Evolutionary conservation across 1,140 invertebrate genomes (phyloP), one percentile per base, ranked within the genome.

Genomic region (Helicorthomorpha holstii): DNA sequence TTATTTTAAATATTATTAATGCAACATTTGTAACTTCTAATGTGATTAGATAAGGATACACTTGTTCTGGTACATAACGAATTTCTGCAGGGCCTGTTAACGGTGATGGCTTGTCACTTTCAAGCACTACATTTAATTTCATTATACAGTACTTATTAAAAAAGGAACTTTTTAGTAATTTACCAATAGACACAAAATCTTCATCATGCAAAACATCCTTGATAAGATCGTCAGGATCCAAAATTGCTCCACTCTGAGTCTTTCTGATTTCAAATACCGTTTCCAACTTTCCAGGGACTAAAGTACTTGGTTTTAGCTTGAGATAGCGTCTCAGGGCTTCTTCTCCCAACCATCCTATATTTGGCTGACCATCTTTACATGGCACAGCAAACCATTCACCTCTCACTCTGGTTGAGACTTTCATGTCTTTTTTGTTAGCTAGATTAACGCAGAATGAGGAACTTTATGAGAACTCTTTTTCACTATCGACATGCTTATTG

Each of bases 301-400:
- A 43, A 29, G 51, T 57, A n/a, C 56, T 44, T 26, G 65, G 62
- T 57, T 68, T 58, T n/a, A 73, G 54, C 49, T 66, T 69, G 19
- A 67, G 63, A 60, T 73, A 79, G 26, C 75, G 58, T 51, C 66
- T 62, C n/a, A 78, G 56, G 0, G 73, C 65, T 58, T 79, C 76
- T 27, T 75, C 71, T 0, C 73, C 74, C 27, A 80, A 60, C 74
- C 75, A 77, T 19, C 60, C 55, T 1, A 79, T 62, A 1, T 65
- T 73, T 48, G 69, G 55, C 58, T 61, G 55, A 66, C 70, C 69
- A 58, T 70, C 66, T 52, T 68, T 71, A 60, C 77, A 78, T 2
- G 77, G 78, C 4, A 80, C 71, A 49, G 77, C 75, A 44, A 80
- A 69, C 76, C 77, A 79, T 59, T 78, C 76, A 1, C 73, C 75